Evolutionary conservation across 2,797 vertebrate genomes (phyloP).

Genomic region (Moxostoma hubbsi): DNA sequence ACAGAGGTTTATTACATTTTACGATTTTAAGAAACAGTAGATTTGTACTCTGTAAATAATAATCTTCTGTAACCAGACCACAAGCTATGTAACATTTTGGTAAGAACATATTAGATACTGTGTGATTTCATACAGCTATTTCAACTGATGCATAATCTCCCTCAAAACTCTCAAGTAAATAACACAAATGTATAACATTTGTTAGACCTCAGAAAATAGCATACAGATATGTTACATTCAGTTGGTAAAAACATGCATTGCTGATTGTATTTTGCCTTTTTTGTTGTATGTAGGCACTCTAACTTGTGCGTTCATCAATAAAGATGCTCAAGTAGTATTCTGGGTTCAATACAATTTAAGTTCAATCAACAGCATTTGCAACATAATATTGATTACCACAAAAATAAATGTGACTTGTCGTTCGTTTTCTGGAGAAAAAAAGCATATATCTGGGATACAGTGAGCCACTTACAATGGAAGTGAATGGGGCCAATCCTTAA

Average conservation of each 20-base stretch:
- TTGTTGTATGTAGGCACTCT: slow-evolving; percentile 11
- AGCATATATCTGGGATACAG: no score
- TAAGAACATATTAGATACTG: slow-evolving; percentile 20
- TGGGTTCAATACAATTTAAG: no score
- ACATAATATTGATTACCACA: no score
- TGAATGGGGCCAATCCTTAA: no score
- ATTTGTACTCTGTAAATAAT: background rate
- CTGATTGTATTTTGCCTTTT: background rate
- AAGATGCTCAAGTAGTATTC: no score
- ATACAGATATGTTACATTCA: slow-evolving; percentile 57
- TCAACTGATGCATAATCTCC: slow-evolving; percentile 6
- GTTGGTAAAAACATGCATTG: slow-evolving; percentile 11
- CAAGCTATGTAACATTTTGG: background rate
- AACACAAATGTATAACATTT: slow-evolving; percentile 46
- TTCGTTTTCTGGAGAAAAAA: no score
- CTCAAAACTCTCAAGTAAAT: slow-evolving; percentile 52
- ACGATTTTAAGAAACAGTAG: background rate
- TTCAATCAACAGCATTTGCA: no score
- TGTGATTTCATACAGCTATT: slow-evolving; percentile 9
- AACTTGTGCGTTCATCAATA: no score
- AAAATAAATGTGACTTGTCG: no score
- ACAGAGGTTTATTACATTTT: slow-evolving; percentile 4
- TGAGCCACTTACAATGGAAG: no score
- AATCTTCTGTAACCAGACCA: background rate
- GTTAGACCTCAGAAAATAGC: slow-evolving; percentile 67